Evolutionary conservation across 1,140 invertebrate genomes (phyloP).

Genomic region (Pseudomyrmex gracilis): DNA sequence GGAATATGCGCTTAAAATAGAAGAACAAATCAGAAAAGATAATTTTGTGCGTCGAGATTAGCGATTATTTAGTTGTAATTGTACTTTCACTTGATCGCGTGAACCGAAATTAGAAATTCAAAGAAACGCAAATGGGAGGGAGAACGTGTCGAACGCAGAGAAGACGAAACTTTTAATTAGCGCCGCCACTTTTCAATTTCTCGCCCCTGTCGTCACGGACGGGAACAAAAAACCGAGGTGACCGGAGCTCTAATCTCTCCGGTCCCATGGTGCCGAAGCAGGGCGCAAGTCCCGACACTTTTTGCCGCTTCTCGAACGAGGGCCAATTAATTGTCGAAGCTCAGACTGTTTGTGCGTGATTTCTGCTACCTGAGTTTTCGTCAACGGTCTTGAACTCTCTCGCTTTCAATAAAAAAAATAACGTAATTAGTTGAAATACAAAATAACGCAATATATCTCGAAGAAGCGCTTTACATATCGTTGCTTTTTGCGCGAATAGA

Average conservation of each 20-base stretch:
- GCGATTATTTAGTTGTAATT: too few relatives aligned
- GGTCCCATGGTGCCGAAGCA: conserved; percentile 27
- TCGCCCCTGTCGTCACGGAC: conserved; percentile 52
- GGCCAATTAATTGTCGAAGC: conserved; percentile 48
- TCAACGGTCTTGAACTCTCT: not conserved
- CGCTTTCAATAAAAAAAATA: too few relatives aligned
- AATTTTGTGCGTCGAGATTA: too few relatives aligned
- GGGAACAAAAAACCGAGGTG: not conserved
- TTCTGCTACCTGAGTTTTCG: not conserved
- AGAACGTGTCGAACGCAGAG: not conserved
- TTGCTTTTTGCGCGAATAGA: not conserved
- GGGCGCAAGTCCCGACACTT: conserved; percentile 25
- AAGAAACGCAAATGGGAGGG: not conserved
- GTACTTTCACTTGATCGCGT: not conserved
- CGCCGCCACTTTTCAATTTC: conserved; percentile 73
- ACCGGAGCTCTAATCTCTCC: conserved; percentile 18
- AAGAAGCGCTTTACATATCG: not conserved
- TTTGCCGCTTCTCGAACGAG: conserved; percentile 27
- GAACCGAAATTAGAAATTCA: not conserved
- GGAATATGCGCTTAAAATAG: not conserved
- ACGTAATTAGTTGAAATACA: too few relatives aligned
- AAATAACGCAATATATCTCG: too few relatives aligned
- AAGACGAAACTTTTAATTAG: conserved; percentile 71
- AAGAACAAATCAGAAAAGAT: not conserved
- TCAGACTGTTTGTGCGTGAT: not conserved